Evolutionary conservation across 1,140 invertebrate species (phyloP), one percentile per base, ranked within the genome.

Genomic region (Hyles euphorbiae): DNA sequence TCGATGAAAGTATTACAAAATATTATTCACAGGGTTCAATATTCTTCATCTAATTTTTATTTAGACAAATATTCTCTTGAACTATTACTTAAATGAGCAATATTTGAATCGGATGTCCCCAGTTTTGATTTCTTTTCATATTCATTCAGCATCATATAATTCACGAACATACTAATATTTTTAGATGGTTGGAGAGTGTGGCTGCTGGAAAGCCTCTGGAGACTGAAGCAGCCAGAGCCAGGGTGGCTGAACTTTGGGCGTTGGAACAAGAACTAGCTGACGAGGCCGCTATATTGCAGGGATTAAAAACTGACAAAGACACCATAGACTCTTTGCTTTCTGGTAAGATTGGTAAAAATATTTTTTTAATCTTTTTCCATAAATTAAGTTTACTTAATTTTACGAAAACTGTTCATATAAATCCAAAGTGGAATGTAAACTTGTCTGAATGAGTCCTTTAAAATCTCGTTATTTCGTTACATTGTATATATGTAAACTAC

Each of bases 241-340:
- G 93, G 62, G 91, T 93, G 11, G 94, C 95, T 50, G 87, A 96
- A 82, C 89, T 97, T 10, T 96, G 96, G 89, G 93, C 95, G 63
- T 83, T 97, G 66, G 96, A 97, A 88, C 92, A 94, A 74, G 86
- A 94, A 63, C 89, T 97, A n/a, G 96, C 96, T 68, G 94, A 97
- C 77, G 96, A 97, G 84, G 96, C 96, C 4, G 92, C 94, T 44
- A 95, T 94, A 56, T 87, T 97, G 51, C 94, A 96, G 76, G 94
- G 93, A 73, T 90, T 97, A 44, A 95, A 95, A 74, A 94, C 96
- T 67, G 96, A 97, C 78, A 96, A 96, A 92, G 95, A 96, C 92
- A 89, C 93, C 90, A 90, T 92, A 91, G 95, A 97, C 80, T 92
- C 76, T 33, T 65, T 88, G 54, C 75, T 88, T n/a, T 77, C 83